Evolutionary conservation across 2,888 invertebrate genomes (phyloP).

Genomic region (Noctua fimbriata): DNA sequence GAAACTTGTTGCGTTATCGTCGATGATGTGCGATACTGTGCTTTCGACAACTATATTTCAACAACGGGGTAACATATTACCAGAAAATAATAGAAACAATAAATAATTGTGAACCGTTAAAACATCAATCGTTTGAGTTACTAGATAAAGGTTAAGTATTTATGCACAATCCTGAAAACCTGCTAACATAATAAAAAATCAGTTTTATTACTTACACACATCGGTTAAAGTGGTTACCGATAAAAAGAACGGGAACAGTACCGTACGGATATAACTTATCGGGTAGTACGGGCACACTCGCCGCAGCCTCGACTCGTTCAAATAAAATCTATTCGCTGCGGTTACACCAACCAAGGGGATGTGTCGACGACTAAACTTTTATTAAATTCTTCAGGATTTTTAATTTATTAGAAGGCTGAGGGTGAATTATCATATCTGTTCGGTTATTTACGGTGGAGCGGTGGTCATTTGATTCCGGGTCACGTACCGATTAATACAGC

Average conservation of each 20-base stretch:
- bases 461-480: conserved; percentile 73
- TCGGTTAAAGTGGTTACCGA: conserved; percentile 24
- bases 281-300: conserved; percentile 28
- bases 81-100: neutral
- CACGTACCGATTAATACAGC: conserved; percentile 78
- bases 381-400: conserved; percentile 64
- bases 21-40: neutral
- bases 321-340: conserved; percentile 54
- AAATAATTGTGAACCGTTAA: neutral
- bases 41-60: neutral
- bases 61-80: neutral
- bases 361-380: conserved; percentile 53
- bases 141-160: neutral
- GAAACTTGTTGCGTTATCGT: neutral
- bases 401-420: conserved; percentile 66
- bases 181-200: neutral
- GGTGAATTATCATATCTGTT: conserved; percentile 70
- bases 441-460: conserved; percentile 64
- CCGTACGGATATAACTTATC: conserved; percentile 28
- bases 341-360: conserved; percentile 45
- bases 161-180: neutral
- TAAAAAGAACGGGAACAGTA: conserved; percentile 20
- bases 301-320: conserved; percentile 42
- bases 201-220: neutral
- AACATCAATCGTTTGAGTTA: neutral